Conservation (phyloP, 2,888 invertebrate species). For the Drosophila stalkeri region DNA sequence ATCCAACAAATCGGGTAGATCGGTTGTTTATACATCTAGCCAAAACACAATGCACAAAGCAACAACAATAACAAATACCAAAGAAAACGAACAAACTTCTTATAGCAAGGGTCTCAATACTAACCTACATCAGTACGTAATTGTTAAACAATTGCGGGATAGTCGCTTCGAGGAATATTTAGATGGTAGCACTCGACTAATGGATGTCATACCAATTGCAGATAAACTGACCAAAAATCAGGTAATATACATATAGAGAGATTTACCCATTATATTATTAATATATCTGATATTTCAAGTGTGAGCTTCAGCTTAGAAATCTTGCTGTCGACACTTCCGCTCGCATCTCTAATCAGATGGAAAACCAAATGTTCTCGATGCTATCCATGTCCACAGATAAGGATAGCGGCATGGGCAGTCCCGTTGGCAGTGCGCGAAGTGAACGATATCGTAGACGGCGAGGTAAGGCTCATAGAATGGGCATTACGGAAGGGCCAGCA, state of each 20-base stretch:
- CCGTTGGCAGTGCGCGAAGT: slow-evolving; percentile 83
- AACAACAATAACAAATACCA: slow-evolving; percentile 64
- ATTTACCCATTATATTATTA: background rate
- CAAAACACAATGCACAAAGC: slow-evolving; percentile 39
- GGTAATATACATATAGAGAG: slow-evolving; percentile 23
- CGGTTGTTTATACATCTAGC: slow-evolving; percentile 15
- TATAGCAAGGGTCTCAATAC: slow-evolving; percentile 12
- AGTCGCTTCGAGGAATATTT: slow-evolving; percentile 79
- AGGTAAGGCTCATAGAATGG: slow-evolving; percentile 69
- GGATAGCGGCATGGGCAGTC: slow-evolving; percentile 85
- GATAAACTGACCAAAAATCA: slow-evolving; percentile 57
- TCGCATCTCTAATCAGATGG: slow-evolving; percentile 17
- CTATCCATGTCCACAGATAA: slow-evolving; percentile 82
- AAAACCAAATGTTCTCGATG: slow-evolving; percentile 68
- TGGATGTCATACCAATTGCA: slow-evolving; percentile 70
- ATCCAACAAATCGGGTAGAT: slow-evolving; percentile 35
- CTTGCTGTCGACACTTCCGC: slow-evolving; percentile 52
- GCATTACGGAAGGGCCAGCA: slow-evolving; percentile 7
- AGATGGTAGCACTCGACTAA: slow-evolving; percentile 77
- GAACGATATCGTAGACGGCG: slow-evolving; percentile 80
- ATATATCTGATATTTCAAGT: slow-evolving; percentile 55
- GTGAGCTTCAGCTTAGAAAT: slow-evolving; percentile 81
- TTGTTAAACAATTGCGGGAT: slow-evolving; percentile 73
- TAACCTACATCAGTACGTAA: slow-evolving; percentile 67
- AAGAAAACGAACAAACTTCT: slow-evolving; percentile 43